These are phyloP conservation scores for Ispidina lecontei DNA, from an alignment of 2,797 vertebrate species.

Conservation along the genomic window DNA sequence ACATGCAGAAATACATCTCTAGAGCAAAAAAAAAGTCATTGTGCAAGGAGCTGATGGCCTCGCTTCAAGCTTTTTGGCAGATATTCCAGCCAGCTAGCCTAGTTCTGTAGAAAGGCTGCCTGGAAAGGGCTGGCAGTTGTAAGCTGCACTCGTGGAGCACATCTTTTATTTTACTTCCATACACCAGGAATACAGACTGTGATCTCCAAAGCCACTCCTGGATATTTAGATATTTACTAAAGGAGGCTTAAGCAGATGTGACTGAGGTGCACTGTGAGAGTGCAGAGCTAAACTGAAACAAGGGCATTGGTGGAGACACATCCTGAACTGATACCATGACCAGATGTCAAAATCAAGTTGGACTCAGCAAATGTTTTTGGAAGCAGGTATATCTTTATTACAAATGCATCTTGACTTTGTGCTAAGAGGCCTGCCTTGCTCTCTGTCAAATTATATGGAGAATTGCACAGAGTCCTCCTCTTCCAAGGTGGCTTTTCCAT, in stretches of 20 bases:
- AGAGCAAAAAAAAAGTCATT: background rate
- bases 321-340: background rate
- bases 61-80: background rate
- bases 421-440: background rate
- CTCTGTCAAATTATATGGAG: background rate
- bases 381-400: background rate
- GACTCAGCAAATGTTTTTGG: background rate
- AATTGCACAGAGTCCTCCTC: fast-evolving
- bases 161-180: background rate
- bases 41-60: background rate
- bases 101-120: background rate
- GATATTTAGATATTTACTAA: background rate
- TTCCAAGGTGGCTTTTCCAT: background rate
- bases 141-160: background rate
- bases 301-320: background rate
- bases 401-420: background rate
- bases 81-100: background rate
- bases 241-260: background rate
- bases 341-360: background rate
- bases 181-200: background rate
- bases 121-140: no score
- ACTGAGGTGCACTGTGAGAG: background rate
- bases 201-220: background rate
- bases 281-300: background rate
- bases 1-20: background rate